Evolutionary conservation across 2,888 invertebrate genomes (phyloP).

Genomic region (Acrobasis suavella): DNA sequence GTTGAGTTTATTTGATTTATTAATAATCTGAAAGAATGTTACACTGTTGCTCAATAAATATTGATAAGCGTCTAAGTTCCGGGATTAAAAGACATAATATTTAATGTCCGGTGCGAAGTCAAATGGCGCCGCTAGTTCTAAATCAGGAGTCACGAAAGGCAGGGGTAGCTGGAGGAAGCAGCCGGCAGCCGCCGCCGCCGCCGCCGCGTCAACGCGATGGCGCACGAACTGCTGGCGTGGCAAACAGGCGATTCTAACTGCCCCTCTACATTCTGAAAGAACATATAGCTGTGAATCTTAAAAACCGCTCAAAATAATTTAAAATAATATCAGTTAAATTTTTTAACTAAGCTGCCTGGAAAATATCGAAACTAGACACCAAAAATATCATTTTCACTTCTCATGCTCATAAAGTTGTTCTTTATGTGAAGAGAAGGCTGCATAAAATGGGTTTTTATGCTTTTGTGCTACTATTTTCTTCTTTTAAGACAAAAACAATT

Average conservation of each 20-base stretch:
- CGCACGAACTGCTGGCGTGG: slow-evolving; percentile 33
- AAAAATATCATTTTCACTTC: no score
- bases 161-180: slow-evolving; percentile 41
- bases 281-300: background rate
- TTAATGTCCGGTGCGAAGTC: no score
- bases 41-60: background rate
- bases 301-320: background rate
- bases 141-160: slow-evolving; percentile 39
- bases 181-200: slow-evolving; percentile 29
- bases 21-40: background rate
- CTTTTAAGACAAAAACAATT: no score
- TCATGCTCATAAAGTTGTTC: no score
- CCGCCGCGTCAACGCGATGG: slow-evolving; percentile 35
- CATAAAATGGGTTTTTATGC: no score
- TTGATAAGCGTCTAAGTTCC: no score
- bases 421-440: no score
- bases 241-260: slow-evolving; percentile 27
- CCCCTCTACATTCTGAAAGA: background rate
- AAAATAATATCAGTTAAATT: no score
- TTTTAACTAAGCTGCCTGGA: no score
- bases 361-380: no score
- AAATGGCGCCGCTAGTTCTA: no score
- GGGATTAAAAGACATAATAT: background rate
- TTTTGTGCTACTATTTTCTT: no score
- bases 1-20: background rate